phyloP scores from a whole-genome alignment of 2,888 invertebrate species.

The Dasypolia templi region DNA sequence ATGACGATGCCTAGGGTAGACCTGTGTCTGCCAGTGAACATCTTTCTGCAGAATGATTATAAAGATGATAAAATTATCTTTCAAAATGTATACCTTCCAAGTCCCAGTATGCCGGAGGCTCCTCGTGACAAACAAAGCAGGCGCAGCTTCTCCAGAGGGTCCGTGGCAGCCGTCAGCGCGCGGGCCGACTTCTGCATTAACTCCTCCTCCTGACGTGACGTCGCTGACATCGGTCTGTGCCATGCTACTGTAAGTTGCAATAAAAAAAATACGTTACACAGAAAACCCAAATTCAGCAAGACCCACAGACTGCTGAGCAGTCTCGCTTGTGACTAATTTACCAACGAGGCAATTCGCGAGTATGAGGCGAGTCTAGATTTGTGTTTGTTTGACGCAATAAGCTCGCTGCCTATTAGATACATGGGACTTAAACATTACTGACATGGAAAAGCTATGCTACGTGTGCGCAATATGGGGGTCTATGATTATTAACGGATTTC shows the following conservation, averaged over 20 bases:
- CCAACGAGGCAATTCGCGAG: neutral
- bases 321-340: neutral
- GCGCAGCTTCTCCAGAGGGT: constrained; percentile 95
- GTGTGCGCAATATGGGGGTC: neutral
- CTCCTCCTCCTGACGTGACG: constrained; percentile 94
- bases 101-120: constrained; percentile 96
- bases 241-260: constrained; percentile 85
- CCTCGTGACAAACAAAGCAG: constrained; percentile 96
- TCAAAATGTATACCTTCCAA: constrained; percentile 92
- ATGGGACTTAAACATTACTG: neutral
- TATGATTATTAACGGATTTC: neutral
- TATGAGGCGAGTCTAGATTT: no score
- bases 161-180: constrained; percentile 92
- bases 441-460: no score
- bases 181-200: constrained; percentile 94
- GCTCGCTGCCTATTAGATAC: neutral
- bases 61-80: neutral
- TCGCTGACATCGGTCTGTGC: constrained; percentile 93
- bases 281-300: neutral
- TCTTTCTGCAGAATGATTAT: no score
- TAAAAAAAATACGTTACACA: neutral
- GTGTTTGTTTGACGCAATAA: neutral
- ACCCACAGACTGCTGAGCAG: neutral
- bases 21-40: neutral
- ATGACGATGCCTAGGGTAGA: neutral